Conservation (phyloP, 2,888 invertebrate species). For the Kryphioiulus occultus region DNA sequence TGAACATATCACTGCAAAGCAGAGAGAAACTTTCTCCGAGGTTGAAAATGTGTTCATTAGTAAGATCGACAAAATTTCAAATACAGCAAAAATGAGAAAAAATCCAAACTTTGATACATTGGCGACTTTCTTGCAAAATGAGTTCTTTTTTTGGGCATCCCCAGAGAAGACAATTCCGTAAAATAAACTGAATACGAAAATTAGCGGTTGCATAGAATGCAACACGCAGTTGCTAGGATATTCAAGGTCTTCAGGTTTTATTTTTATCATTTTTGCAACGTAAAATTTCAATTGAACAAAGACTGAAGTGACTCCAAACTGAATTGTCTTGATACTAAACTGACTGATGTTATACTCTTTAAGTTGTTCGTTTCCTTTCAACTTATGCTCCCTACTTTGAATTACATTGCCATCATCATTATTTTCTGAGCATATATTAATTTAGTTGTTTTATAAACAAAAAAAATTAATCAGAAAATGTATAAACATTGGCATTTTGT, state of each 20-base stretch:
- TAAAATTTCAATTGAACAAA: too few relatives aligned
- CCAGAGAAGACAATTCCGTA: background rate
- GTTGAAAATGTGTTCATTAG: background rate
- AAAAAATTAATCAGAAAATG: background rate
- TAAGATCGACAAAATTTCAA: background rate
- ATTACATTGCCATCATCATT: background rate
- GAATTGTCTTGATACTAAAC: background rate
- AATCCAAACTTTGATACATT: background rate
- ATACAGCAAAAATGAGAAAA: background rate
- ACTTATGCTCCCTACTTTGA: too few relatives aligned
- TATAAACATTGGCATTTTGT: background rate
- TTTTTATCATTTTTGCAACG: too few relatives aligned
- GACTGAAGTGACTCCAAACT: background rate
- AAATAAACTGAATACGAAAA: background rate
- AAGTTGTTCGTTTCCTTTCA: background rate
- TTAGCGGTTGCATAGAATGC: background rate
- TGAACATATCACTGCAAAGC: background rate
- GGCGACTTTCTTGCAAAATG: background rate
- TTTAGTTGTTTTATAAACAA: background rate
- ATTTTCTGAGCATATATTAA: background rate
- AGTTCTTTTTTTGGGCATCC: background rate
- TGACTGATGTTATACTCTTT: background rate
- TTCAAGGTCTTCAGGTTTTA: background rate
- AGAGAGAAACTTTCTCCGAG: background rate
- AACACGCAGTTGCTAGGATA: background rate